Conservation (phyloP, 1,140 invertebrate genomes). For the Drosophila willistoni region DNA sequence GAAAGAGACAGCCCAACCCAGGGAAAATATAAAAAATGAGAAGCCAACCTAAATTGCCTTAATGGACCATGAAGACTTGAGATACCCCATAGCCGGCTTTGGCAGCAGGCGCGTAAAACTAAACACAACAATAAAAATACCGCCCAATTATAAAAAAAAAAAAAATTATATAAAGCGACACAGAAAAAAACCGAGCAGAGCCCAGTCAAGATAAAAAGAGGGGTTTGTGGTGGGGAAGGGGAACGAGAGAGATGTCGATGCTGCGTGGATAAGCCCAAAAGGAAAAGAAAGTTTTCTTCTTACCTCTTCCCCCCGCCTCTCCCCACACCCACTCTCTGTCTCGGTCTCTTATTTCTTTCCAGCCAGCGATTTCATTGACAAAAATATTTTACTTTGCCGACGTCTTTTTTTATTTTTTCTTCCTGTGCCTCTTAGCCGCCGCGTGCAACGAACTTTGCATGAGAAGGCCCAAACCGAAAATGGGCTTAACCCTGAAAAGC, state of each 20-base stretch:
- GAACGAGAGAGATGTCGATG: slow-evolving; percentile 41
- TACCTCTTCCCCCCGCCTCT: neutral
- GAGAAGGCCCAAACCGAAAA: slow-evolving; percentile 26
- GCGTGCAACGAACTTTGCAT: slow-evolving; percentile 67
- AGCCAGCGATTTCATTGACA: slow-evolving; percentile 67
- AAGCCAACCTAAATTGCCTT: slow-evolving; percentile 76
- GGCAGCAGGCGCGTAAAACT: slow-evolving; percentile 68
- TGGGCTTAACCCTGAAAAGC: slow-evolving; percentile 45
- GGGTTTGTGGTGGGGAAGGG: no score
- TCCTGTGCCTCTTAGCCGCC: slow-evolving; percentile 32
- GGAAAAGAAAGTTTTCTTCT: slow-evolving; percentile 70
- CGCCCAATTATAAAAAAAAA: slow-evolving; percentile 66
- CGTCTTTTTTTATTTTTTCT: slow-evolving; percentile 38
- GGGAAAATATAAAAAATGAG: slow-evolving; percentile 38
- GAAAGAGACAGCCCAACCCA: slow-evolving; percentile 35
- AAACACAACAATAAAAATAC: slow-evolving; percentile 40
- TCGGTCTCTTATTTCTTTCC: slow-evolving; percentile 4
- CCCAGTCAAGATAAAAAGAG: slow-evolving; percentile 4
- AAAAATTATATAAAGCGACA: slow-evolving; percentile 31
- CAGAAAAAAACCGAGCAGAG: slow-evolving; percentile 44
- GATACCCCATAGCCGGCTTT: slow-evolving; percentile 27
- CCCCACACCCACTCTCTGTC: no score
- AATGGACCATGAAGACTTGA: slow-evolving; percentile 75
- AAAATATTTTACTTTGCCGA: slow-evolving; percentile 57
- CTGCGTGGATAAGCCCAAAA: slow-evolving; percentile 71